Conservation (phyloP, 2,113 vertebrate genomes). For the Zapornia atra region DNA sequence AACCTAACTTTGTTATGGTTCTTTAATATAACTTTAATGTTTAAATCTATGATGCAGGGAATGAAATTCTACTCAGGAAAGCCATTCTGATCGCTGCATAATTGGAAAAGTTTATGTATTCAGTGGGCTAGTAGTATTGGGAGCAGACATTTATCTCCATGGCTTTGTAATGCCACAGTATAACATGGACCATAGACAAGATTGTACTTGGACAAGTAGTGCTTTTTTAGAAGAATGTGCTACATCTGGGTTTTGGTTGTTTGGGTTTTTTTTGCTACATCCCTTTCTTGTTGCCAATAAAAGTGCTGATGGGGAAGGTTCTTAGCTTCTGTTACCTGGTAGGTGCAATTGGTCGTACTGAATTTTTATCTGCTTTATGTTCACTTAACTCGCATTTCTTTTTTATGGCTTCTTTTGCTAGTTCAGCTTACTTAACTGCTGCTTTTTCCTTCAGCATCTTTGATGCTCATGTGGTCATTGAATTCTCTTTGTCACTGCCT, state of each 20-base stretch:
- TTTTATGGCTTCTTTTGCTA: background rate
- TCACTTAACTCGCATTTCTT: background rate
- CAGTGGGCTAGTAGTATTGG: background rate
- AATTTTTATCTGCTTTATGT: background rate
- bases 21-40: constrained; percentile 57
- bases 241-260: background rate
- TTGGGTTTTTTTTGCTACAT: background rate
- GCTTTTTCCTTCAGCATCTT: background rate
- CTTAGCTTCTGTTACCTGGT: background rate
- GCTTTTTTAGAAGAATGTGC: background rate
- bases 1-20: constrained; percentile 38
- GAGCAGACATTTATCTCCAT: background rate
- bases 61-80: constrained; percentile 34
- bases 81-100: constrained; percentile 27
- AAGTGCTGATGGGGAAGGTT: background rate
- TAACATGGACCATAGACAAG: background rate
- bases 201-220: background rate
- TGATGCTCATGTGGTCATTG: background rate
- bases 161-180: background rate
- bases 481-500: background rate
- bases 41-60: constrained; percentile 50
- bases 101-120: constrained; percentile 40
- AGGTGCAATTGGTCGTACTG: background rate
- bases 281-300: background rate
- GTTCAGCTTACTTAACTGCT: background rate